These are phyloP conservation scores for Baronia brevicornis DNA, from an alignment of 2,888 invertebrate genomes.

Conservation along the genomic window DNA sequence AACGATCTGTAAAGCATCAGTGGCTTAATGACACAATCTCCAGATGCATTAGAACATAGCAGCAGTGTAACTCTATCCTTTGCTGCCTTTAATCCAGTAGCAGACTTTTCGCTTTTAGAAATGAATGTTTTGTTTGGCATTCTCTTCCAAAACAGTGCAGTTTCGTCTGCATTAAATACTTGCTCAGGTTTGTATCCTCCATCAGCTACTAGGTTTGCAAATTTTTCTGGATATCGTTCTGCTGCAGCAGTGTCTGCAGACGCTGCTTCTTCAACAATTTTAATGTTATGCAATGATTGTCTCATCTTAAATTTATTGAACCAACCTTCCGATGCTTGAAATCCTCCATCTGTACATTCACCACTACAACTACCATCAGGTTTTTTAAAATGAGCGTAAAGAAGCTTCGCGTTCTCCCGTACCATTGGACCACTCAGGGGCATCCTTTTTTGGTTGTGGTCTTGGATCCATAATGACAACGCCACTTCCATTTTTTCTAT, in stretches of 20 bases:
- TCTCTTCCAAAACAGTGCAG: slow-evolving; percentile 24
- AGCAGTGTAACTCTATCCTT: slow-evolving; percentile 24
- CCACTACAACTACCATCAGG: slow-evolving; percentile 14
- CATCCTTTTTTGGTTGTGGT: slow-evolving; percentile 21
- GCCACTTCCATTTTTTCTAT: slow-evolving; percentile 22
- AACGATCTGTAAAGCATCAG: slow-evolving; percentile 22
- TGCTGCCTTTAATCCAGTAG: slow-evolving; percentile 22
- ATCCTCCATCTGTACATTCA: slow-evolving; percentile 17
- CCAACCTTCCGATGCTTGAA: slow-evolving; percentile 22
- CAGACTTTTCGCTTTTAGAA: slow-evolving; percentile 22
- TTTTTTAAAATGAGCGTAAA: slow-evolving; percentile 24
- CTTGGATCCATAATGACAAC: slow-evolving; percentile 25
- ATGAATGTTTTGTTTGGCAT: slow-evolving; percentile 23
- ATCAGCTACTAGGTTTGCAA: slow-evolving; percentile 19
- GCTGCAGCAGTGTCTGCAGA: slow-evolving; percentile 24
- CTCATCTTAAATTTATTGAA: slow-evolving; percentile 24
- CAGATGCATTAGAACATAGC: slow-evolving; percentile 22
- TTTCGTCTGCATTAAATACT: slow-evolving; percentile 25
- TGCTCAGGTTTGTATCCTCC: slow-evolving; percentile 23
- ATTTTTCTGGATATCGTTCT: slow-evolving; percentile 22
- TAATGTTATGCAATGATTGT: slow-evolving; percentile 23
- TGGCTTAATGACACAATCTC: slow-evolving; percentile 21
- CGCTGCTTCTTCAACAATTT: slow-evolving; percentile 22
- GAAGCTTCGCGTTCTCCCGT: slow-evolving; percentile 23
- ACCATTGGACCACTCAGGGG: slow-evolving; percentile 22